Percentiles rank a stretch among this genome's conserved stretches.
Evolutionary conservation across 1,140 invertebrate species (phyloP).

Genomic region (Trichonephila clavata): DNA sequence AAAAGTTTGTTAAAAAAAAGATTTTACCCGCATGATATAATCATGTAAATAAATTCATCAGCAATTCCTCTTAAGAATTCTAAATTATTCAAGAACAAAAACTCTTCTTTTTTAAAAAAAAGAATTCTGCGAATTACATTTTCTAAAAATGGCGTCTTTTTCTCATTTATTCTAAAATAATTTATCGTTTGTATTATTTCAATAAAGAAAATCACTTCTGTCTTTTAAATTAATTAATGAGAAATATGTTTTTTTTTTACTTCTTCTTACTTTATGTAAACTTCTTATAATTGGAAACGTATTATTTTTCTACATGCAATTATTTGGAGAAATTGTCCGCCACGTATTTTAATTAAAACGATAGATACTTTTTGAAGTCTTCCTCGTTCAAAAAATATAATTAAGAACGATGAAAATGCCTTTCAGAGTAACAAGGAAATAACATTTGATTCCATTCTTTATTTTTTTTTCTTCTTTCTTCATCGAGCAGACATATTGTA

Average conservation of each 20-base stretch:
- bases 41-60: constrained; percentile 20
- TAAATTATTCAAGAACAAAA: constrained; percentile 6
- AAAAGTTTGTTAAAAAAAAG: not conserved
- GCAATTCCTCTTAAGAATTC: constrained; percentile 26
- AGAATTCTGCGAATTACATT: not conserved
- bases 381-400: constrained; percentile 43
- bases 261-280: constrained; percentile 15
- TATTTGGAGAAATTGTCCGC: constrained; percentile 41
- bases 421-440: constrained; percentile 24
- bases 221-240: constrained; percentile 55
- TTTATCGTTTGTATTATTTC: constrained; percentile 50
- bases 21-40: not conserved
- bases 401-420: constrained; percentile 46
- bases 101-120: not conserved
- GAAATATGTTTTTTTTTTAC: constrained; percentile 12
- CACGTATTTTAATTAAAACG: constrained; percentile 52
- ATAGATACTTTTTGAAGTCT: constrained; percentile 50
- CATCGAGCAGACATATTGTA: constrained; percentile 45
- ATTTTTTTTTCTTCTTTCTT: not conserved
- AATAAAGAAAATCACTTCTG: constrained; percentile 47
- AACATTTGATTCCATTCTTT: constrained; percentile 17
- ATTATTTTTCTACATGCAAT: constrained; percentile 43
- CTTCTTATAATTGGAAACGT: constrained; percentile 51
- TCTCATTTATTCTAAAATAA: constrained; percentile 37
- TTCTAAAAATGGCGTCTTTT: constrained; percentile 35